A percentile compares a stretch with the other conserved stretches of the same genome.
These are phyloP conservation scores for Adoxophyes honmai DNA, from an alignment of 1,140 invertebrate species.

Conservation along the genomic window DNA sequence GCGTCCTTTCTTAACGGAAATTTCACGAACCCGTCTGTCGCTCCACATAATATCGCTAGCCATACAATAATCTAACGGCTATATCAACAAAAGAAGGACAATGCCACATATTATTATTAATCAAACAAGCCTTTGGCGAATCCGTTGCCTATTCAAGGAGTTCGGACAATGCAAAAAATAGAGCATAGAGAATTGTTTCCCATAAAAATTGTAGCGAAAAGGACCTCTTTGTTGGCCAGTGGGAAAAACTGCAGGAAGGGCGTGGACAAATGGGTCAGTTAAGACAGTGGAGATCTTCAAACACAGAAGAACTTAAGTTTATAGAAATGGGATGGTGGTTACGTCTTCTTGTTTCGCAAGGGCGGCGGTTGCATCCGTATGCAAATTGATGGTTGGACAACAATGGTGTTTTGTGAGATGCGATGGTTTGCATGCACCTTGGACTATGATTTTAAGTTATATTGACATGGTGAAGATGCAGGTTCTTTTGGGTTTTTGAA, in stretches of 20 bases:
- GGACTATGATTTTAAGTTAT: too few species aligned
- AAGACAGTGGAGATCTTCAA: slow-evolving; percentile 55
- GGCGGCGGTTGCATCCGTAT: slow-evolving; percentile 53
- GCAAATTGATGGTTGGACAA: slow-evolving; percentile 50
- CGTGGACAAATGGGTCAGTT: slow-evolving; percentile 64
- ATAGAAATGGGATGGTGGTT: too few species aligned
- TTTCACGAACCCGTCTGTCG: not conserved
- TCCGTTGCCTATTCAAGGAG: slow-evolving; percentile 47
- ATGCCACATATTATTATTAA: slow-evolving; percentile 55
- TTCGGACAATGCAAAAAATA: slow-evolving; percentile 73
- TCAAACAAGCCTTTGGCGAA: slow-evolving; percentile 66
- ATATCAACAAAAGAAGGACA: slow-evolving; percentile 39
- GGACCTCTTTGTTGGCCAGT: slow-evolving; percentile 67
- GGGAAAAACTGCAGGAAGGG: slow-evolving; percentile 65
- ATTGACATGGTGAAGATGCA: too few species aligned
- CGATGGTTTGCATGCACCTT: slow-evolving; percentile 8
- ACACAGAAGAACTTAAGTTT: too few species aligned
- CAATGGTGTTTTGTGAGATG: slow-evolving; percentile 53
- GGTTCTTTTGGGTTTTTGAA: too few species aligned
- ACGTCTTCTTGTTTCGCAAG: too few species aligned
- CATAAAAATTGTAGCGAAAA: slow-evolving; percentile 67
- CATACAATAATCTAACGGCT: slow-evolving; percentile 53
- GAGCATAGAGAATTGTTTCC: slow-evolving; percentile 65
- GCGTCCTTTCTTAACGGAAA: not conserved
- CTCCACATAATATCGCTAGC: not conserved